These are phyloP conservation scores for Artibeus jamaicensis DNA, from an alignment of 2,797 vertebrate genomes.

Conservation along the genomic window DNA sequence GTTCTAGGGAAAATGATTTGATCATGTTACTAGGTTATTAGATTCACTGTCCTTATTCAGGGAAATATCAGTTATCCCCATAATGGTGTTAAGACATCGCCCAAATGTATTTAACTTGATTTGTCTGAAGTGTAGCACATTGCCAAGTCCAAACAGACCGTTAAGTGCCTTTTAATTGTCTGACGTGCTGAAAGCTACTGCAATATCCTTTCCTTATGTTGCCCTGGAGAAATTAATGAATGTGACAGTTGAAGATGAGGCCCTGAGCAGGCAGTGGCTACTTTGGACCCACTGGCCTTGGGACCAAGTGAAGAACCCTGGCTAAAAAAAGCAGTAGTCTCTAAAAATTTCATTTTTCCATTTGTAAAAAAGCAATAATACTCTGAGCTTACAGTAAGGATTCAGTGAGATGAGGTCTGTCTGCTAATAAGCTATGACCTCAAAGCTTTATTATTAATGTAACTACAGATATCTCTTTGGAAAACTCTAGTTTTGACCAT, in stretches of 20 bases:
- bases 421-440: background rate
- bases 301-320: background rate
- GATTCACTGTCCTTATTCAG: constrained; percentile 29
- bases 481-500: background rate
- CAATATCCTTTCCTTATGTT: background rate
- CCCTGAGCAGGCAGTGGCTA: background rate
- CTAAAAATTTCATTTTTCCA: background rate
- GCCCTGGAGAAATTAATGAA: background rate
- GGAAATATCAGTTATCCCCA: constrained; percentile 29
- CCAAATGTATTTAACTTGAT: constrained; percentile 43
- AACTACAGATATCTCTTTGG: background rate
- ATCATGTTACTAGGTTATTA: constrained; percentile 54
- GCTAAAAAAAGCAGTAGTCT: background rate
- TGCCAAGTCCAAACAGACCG: constrained; percentile 27
- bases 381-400: background rate
- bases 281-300: background rate
- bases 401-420: background rate
- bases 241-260: background rate
- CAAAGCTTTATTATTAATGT: background rate
- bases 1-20: constrained; percentile 36
- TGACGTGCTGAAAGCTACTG: background rate
- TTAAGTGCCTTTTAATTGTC: constrained; percentile 37
- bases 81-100: background rate
- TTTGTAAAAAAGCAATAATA: background rate
- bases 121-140: background rate